Evolutionary conservation across 2,888 invertebrate genomes (phyloP).

Genomic region (Linnaemya tessellans): DNA sequence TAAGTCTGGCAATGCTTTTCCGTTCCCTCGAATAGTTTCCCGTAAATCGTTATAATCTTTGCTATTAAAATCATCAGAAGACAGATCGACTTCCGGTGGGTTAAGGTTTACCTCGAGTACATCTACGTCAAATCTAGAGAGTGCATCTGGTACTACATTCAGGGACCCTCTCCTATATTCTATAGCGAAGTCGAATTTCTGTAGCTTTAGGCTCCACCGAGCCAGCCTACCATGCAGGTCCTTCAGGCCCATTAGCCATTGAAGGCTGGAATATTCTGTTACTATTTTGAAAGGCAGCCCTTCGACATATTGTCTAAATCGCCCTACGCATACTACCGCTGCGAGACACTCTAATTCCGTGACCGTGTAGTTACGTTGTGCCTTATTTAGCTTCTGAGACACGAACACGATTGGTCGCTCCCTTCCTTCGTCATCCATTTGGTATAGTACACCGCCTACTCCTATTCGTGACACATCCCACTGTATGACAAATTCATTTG

Average conservation of each 20-base stretch:
- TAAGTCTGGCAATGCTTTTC: not conserved
- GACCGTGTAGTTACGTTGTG: constrained; percentile 35
- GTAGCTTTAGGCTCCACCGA: constrained; percentile 39
- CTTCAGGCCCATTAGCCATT: constrained; percentile 28
- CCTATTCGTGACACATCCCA: no score
- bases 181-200: constrained; percentile 10
- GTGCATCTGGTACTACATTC: constrained; percentile 23
- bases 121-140: not conserved
- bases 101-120: constrained; percentile 1
- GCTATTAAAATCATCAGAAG: constrained; percentile 18
- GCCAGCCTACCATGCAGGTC: constrained; percentile 25
- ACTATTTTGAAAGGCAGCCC: no score
- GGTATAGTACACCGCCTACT: no score
- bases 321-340: constrained; percentile 10
- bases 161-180: constrained; percentile 32
- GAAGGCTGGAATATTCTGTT: constrained; percentile 28
- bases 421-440: no score
- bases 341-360: constrained; percentile 32
- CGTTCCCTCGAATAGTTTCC: not conserved
- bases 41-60: constrained; percentile 27
- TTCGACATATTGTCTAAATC: no score
- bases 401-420: no score
- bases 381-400: no score
- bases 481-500: no score
- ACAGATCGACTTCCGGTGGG: constrained; percentile 16